phyloP scores from a whole-genome alignment of 2,888 invertebrate species.

The Eugnorisma glareosa region DNA sequence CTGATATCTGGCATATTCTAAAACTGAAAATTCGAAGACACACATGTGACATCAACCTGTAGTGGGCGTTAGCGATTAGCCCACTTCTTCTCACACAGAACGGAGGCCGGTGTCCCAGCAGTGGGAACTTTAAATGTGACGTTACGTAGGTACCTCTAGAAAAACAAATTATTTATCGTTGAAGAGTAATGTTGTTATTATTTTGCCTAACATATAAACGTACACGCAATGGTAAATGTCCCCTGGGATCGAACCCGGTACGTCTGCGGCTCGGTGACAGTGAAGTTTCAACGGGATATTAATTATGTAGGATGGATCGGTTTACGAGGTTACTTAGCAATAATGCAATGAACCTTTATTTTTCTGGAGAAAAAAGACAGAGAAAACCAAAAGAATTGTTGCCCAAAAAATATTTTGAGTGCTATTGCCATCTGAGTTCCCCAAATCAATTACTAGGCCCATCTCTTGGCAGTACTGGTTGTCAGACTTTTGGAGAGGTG shows the following conservation, averaged over 20 bases:
- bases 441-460: not conserved
- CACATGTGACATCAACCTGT: too few relatives aligned
- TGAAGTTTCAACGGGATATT: slow-evolving; percentile 33
- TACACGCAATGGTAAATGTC: slow-evolving; percentile 26
- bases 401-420: not conserved
- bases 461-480: not conserved
- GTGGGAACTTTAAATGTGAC: not conserved
- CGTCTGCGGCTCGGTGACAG: not conserved
- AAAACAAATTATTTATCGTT: not conserved
- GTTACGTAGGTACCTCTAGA: not conserved
- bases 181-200: not conserved
- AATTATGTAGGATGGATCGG: slow-evolving; percentile 15
- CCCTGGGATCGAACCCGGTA: slow-evolving; percentile 40
- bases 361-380: not conserved
- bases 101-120: not conserved
- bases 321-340: slow-evolving; percentile 25
- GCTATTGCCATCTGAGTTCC: not conserved
- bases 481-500: not conserved
- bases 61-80: not conserved
- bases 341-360: slow-evolving; percentile 6
- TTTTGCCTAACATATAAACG: not conserved
- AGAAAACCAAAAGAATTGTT: not conserved
- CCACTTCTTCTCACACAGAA: not conserved
- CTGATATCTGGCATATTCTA: too few relatives aligned
- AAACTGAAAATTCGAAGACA: too few relatives aligned